Evolutionary conservation across 2,797 vertebrate genomes (phyloP).

Genomic region (Okamejei kenojei): DNA sequence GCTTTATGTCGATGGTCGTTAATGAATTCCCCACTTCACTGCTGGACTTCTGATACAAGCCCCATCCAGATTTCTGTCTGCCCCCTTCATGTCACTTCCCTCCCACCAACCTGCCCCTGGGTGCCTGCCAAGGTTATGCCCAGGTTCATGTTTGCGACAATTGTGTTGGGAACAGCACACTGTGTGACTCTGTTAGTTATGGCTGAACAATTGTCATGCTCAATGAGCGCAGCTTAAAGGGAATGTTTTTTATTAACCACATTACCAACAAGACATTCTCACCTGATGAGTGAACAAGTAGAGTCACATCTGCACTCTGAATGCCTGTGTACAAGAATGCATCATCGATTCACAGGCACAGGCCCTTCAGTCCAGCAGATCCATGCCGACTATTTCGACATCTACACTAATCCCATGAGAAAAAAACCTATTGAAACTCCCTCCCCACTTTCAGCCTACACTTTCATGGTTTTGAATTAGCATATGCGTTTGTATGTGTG

Average conservation of each 20-base stretch:
- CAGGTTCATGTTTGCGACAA: not conserved
- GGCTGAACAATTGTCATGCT: not conserved
- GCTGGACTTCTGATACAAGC: too few relatives aligned
- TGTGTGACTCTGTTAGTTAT: not conserved
- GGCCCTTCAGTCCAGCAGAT: too few relatives aligned
- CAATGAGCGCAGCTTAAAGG: too few relatives aligned
- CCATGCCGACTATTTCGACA: too few relatives aligned
- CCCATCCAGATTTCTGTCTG: not conserved
- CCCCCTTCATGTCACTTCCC: not conserved
- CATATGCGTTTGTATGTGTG: not conserved
- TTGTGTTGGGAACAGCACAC: not conserved
- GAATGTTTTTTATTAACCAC: not conserved
- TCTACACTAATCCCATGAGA: too few relatives aligned
- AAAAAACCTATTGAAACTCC: too few relatives aligned
- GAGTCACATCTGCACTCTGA: too few relatives aligned
- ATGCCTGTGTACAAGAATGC: too few relatives aligned
- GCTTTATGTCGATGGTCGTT: not conserved
- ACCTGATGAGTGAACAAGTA: not conserved
- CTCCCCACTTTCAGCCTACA: too few relatives aligned
- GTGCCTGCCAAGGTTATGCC: not conserved
- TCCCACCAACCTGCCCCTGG: not conserved
- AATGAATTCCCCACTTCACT: not conserved
- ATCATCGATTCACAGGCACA: too few relatives aligned
- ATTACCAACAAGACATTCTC: not conserved
- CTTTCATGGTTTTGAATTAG: not conserved